Evolutionary conservation across 2,797 vertebrate species (phyloP), one percentile per base, ranked within the genome.

Genomic region (Sylvilagus floridanus): DNA sequence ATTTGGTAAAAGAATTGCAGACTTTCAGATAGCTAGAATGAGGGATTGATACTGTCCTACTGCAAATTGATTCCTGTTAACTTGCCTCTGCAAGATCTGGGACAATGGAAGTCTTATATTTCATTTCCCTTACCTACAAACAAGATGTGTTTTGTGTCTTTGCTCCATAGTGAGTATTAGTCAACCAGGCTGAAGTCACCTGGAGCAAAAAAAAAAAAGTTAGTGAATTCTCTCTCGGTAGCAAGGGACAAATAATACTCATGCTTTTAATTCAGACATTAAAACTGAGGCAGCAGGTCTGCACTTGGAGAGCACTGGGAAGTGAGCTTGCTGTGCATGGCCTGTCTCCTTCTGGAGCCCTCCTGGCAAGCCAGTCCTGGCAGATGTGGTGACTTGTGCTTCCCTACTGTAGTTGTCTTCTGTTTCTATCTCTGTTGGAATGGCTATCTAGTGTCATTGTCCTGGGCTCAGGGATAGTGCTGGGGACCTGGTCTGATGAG

Each of bases 381-480:
- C 32, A 14, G 5, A 19, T n/a, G 8, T 19, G 26, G 21, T 1
- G 62, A n/a, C 19, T 32, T 1, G 2, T 1, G 3, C 17, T 22
- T 21, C n/a, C 28, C 63, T 16, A 1, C 2, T 26, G 30, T 16
- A 21, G 32, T 9, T 37, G 19, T 42, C 65, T 57, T 84, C 47
- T 79, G 30, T 3, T 21, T 9, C 13, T 7, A 28, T 62, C 42
- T 65, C 24, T 52, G 21, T 62, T 14, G 17, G 26, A 30, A 4
- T 24, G 19, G 7, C 66, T 81, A 2, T 19, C 13, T 35, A 57
- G 5, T 32, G 22, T 37, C 50, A 3, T 21, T 69, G 82, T 47
- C 24, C 17, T 42, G 10, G 28, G 32, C 42, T 92, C 0, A 0
- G 42, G 30, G 54, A 13, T n/a, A 14, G 32, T 24, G 21, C 26